These are phyloP conservation scores for Sarcophaga caerulescens DNA, from an alignment of 2,888 invertebrate genomes.

Conservation along the genomic window DNA sequence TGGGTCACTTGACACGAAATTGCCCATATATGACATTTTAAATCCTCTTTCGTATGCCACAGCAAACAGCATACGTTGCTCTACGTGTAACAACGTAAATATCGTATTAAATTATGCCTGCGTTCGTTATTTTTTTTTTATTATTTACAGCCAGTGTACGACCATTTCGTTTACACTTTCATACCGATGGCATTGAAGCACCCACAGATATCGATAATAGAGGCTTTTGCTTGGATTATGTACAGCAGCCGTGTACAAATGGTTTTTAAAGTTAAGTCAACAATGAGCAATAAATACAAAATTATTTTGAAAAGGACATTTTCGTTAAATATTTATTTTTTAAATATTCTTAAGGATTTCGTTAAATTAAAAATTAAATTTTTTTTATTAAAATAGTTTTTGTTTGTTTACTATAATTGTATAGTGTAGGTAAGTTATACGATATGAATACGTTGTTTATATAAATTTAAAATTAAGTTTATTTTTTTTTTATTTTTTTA, in stretches of 20 bases:
- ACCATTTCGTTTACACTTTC: constrained; percentile 90
- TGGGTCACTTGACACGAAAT: too few species aligned
- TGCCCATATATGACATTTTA: too few species aligned
- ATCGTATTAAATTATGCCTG: neutral
- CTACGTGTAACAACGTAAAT: neutral
- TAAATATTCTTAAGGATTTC: constrained; percentile 46
- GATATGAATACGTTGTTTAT: neutral
- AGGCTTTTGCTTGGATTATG: constrained; percentile 91
- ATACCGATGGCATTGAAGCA: constrained; percentile 89
- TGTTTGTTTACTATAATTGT: neutral
- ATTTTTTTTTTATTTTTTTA: constrained; percentile 13
- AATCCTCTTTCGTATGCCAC: neutral
- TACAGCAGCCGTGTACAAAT: constrained; percentile 92
- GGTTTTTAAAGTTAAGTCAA: too few species aligned
- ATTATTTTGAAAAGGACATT: neutral
- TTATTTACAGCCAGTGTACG: constrained; percentile 87
- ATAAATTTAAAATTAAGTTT: constrained; percentile 34
- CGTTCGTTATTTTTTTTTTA: neutral
- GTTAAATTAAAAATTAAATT: constrained; percentile 30
- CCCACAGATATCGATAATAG: constrained; percentile 89
- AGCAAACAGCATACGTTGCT: neutral
- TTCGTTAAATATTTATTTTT: constrained; percentile 54
- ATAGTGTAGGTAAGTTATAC: neutral
- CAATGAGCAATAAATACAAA: neutral
- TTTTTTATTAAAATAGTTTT: too few species aligned